A percentile compares a stretch with the other conserved stretches of the same genome.
phyloP scores from a whole-genome alignment of 2,113 vertebrate species.

The Garra rufa region DNA sequence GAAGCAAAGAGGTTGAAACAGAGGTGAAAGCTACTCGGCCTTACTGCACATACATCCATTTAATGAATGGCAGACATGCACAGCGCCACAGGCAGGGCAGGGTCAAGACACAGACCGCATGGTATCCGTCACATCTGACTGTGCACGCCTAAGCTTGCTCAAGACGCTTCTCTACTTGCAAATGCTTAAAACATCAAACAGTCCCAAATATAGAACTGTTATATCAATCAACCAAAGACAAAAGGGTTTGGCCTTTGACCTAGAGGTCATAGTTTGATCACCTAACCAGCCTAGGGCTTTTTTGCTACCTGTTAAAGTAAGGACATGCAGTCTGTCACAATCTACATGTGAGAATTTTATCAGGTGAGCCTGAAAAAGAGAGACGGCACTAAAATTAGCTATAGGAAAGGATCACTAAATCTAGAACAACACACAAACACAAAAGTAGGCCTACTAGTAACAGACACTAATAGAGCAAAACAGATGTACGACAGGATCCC shows the following conservation, averaged over 20 bases:
- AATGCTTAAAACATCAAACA: conserved; percentile 7
- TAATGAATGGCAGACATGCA: conserved; percentile 60
- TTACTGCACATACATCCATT: neutral
- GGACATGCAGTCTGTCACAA: neutral
- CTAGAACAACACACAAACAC: too few relatives aligned
- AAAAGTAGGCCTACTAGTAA: too few relatives aligned
- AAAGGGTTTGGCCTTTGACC: conserved; percentile 7
- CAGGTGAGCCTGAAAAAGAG: neutral
- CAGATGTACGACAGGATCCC: neutral
- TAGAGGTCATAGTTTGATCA: neutral
- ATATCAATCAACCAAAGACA: neutral
- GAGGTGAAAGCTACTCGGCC: neutral
- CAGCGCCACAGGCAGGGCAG: conserved; percentile 73
- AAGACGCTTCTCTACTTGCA: neutral
- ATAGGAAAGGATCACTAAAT: neutral
- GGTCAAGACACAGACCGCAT: conserved; percentile 59
- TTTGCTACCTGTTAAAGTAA: conserved; percentile 23
- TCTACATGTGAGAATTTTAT: neutral
- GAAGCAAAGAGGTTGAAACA: neutral
- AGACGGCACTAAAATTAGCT: neutral
- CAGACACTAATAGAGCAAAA: neutral
- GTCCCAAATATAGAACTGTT: neutral
- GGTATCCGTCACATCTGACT: conserved; percentile 72
- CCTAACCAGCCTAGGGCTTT: neutral
- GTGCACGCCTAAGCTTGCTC: conserved; percentile 68